phyloP scores from a whole-genome alignment of 2,888 invertebrate genomes.

The Tubiluchus corallicola region DNA sequence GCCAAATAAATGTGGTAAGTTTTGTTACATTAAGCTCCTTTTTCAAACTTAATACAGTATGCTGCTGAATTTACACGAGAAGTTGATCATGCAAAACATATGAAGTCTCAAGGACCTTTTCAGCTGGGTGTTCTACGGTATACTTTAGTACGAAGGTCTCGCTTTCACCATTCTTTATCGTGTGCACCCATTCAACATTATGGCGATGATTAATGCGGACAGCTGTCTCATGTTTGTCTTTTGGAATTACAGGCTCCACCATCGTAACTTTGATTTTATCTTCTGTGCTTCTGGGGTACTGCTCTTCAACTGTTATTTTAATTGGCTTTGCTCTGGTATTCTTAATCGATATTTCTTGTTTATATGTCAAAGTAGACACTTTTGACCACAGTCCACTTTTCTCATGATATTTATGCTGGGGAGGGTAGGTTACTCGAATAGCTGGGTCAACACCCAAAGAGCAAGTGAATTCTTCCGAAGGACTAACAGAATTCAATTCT shows the following conservation, averaged over 20 bases:
- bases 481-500: conserved; percentile 23
- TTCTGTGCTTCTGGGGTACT: conserved; percentile 27
- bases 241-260: conserved; percentile 18
- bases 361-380: conserved; percentile 19
- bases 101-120: no score
- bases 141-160: conserved; percentile 17
- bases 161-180: conserved; percentile 16
- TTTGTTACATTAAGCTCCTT: no score
- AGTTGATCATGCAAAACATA: no score
- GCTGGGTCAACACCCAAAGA: conserved; percentile 31
- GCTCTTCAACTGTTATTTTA: conserved; percentile 25
- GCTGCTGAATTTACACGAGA: no score
- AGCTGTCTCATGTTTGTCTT: conserved; percentile 13
- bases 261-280: conserved; percentile 30
- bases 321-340: conserved; percentile 26
- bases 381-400: conserved; percentile 26
- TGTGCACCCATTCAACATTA: conserved; percentile 22
- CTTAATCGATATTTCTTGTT: conserved; percentile 24
- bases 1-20: no score
- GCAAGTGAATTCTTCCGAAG: conserved; percentile 29
- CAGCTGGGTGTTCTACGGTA: no score
- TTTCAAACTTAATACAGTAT: no score
- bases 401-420: conserved; percentile 25
- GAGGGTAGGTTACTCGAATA: conserved; percentile 27
- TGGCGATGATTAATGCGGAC: conserved; percentile 16